Conservation (phyloP, 1,140 invertebrate species). For the Neomicropteryx cornuta region DNA sequence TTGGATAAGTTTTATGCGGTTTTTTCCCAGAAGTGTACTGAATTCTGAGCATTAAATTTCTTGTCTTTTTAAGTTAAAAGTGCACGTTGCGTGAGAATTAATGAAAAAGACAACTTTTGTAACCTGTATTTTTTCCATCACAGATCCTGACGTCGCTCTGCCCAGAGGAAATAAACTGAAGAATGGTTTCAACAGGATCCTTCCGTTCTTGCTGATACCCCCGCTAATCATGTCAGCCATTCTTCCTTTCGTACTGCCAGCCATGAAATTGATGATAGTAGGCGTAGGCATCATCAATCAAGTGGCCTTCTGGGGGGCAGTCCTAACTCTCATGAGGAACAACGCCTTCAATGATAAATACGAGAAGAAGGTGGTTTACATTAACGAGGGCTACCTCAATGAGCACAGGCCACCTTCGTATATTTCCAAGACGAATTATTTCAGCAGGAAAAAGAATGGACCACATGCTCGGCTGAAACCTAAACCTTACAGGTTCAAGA, state of each 20-base stretch:
- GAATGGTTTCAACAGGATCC: slow-evolving; percentile 26
- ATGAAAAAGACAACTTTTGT: neutral
- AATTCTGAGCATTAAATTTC: no score
- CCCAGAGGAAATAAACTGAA: slow-evolving; percentile 28
- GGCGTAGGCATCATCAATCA: slow-evolving; percentile 32
- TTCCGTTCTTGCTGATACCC: slow-evolving; percentile 30
- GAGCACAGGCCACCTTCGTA: slow-evolving; percentile 16
- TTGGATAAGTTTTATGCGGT: no score
- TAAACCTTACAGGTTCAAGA: neutral
- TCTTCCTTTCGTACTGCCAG: slow-evolving; percentile 35
- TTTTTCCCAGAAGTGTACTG: no score
- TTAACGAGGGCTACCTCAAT: slow-evolving; percentile 32
- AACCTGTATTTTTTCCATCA: slow-evolving; percentile 16
- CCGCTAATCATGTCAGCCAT: slow-evolving; percentile 37
- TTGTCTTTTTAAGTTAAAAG: no score
- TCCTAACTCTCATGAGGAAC: slow-evolving; percentile 35
- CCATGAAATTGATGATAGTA: slow-evolving; percentile 33
- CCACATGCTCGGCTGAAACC: neutral
- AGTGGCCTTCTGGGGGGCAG: slow-evolving; percentile 32
- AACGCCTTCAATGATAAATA: slow-evolving; percentile 35
- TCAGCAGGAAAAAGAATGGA: neutral
- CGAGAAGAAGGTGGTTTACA: slow-evolving; percentile 31
- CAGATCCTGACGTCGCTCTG: slow-evolving; percentile 18
- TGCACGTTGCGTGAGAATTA: no score
- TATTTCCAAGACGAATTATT: slow-evolving; percentile 8